These are phyloP conservation scores for Augochlora pura DNA, from an alignment of 1,140 invertebrate species.

Conservation along the genomic window DNA sequence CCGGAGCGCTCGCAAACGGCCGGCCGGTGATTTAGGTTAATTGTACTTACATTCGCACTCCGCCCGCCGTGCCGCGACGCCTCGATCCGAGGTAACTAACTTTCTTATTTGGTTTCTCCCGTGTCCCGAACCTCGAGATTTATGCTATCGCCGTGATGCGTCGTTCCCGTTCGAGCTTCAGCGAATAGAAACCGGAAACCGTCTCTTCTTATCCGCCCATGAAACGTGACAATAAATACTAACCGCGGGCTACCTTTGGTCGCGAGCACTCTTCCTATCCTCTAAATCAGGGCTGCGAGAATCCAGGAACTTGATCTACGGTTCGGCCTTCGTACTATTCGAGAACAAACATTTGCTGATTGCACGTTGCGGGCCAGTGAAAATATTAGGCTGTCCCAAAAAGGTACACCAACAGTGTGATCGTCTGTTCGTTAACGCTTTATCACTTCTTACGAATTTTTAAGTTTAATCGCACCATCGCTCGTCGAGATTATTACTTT, in stretches of 20 bases:
- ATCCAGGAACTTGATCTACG: background rate
- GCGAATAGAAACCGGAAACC: no score
- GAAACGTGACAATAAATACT: slow-evolving; percentile 21
- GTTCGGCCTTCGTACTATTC: no score
- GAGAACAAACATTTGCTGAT: no score
- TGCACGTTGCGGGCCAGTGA: no score
- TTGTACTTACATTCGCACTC: slow-evolving; percentile 24
- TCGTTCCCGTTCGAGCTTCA: background rate
- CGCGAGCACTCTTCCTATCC: background rate
- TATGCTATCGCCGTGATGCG: background rate
- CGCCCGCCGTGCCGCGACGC: background rate
- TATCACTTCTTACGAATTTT: no score
- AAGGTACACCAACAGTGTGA: no score
- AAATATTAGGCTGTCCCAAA: no score
- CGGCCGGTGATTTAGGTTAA: slow-evolving; percentile 8
- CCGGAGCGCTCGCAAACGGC: background rate
- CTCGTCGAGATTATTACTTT: no score
- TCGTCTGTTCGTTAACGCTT: no score
- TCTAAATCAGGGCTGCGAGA: background rate
- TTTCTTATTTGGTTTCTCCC: slow-evolving; percentile 16
- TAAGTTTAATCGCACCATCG: no score
- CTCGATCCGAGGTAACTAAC: slow-evolving; percentile 28
- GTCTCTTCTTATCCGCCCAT: background rate
- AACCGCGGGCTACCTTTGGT: slow-evolving; percentile 10
- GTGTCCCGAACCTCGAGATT: background rate